Percentiles rank a stretch among this genome's conserved stretches.
phyloP scores from a whole-genome alignment of 2,797 vertebrate species.

The Sebastes iracundus region DNA sequence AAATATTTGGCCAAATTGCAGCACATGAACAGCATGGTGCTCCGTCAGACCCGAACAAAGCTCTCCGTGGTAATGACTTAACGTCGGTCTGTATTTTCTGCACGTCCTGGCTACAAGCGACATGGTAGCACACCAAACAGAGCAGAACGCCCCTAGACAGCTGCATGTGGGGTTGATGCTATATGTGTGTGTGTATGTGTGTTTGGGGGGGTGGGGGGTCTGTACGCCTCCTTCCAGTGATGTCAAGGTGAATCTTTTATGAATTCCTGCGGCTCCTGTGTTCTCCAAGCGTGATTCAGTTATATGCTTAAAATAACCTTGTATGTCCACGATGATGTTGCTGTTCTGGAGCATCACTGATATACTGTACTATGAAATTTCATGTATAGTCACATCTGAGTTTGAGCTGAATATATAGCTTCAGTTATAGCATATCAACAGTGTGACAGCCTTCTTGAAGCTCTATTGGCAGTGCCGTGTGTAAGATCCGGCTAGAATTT shows the following conservation, averaged over 20 bases:
- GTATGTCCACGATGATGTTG: not conserved
- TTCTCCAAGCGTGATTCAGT: slow-evolving; percentile 14
- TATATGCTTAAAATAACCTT: slow-evolving; percentile 21
- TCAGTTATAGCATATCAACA: not conserved
- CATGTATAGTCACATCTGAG: not conserved
- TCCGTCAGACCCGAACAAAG: slow-evolving; percentile 17
- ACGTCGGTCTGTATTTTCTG: slow-evolving; percentile 19
- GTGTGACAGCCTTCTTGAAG: not conserved
- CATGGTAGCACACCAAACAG: slow-evolving; percentile 19
- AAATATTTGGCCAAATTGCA: not conserved
- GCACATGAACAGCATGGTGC: slow-evolving; percentile 15
- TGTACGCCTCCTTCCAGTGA: not conserved
- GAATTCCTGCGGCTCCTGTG: slow-evolving; percentile 3
- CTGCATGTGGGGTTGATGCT: slow-evolving; percentile 8
- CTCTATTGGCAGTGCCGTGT: not conserved
- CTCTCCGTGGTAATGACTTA: slow-evolving; percentile 14
- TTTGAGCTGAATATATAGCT: not conserved
- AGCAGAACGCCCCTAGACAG: slow-evolving; percentile 45
- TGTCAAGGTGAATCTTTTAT: slow-evolving; percentile 52
- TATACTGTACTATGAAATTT: not conserved
- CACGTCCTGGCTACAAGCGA: not conserved
- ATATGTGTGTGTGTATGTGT: not conserved
- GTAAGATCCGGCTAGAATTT: too few species aligned
- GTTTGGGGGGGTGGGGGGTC: not conserved
- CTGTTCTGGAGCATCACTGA: not conserved